These are phyloP conservation scores for Serrognathus titanus DNA, from an alignment of 2,888 invertebrate genomes.

Conservation along the genomic window DNA sequence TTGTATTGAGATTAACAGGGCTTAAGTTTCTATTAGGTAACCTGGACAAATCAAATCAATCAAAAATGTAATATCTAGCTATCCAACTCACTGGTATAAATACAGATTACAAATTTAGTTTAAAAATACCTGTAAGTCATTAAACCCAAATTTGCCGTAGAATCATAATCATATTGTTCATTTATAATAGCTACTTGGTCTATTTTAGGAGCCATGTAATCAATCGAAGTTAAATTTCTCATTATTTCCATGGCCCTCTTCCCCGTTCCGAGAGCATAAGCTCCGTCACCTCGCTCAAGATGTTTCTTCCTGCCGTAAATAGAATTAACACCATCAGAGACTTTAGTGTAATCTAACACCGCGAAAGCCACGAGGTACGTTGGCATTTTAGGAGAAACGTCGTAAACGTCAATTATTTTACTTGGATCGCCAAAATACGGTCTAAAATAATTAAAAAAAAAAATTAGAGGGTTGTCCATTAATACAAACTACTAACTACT, in stretches of 20 bases:
- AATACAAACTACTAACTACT: neutral
- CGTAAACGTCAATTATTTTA: constrained; percentile 28
- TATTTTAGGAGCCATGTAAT: constrained; percentile 65
- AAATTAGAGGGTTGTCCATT: too few species aligned
- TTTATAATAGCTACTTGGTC: constrained; percentile 84
- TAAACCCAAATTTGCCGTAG: constrained; percentile 92
- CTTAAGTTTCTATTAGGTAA: too few species aligned
- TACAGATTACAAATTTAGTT: too few species aligned
- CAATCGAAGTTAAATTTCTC: constrained; percentile 57
- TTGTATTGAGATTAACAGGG: too few species aligned
- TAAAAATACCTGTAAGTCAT: constrained; percentile 61
- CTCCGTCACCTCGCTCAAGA: constrained; percentile 54
- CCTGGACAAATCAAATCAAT: too few species aligned
- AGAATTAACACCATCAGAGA: constrained; percentile 45
- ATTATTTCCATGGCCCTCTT: constrained; percentile 39
- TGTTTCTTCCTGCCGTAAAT: constrained; percentile 69
- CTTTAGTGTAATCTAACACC: constrained; percentile 64
- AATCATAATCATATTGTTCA: constrained; percentile 66
- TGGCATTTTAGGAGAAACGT: constrained; percentile 70
- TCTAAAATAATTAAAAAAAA: neutral
- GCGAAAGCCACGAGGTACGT: constrained; percentile 81
- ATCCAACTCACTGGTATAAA: too few species aligned
- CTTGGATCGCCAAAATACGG: neutral
- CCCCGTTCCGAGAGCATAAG: constrained; percentile 7
- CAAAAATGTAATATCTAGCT: too few species aligned